These are phyloP conservation scores for Dipodomys ordii DNA, from an alignment of 2,113 vertebrate species.

Conservation along the genomic window DNA sequence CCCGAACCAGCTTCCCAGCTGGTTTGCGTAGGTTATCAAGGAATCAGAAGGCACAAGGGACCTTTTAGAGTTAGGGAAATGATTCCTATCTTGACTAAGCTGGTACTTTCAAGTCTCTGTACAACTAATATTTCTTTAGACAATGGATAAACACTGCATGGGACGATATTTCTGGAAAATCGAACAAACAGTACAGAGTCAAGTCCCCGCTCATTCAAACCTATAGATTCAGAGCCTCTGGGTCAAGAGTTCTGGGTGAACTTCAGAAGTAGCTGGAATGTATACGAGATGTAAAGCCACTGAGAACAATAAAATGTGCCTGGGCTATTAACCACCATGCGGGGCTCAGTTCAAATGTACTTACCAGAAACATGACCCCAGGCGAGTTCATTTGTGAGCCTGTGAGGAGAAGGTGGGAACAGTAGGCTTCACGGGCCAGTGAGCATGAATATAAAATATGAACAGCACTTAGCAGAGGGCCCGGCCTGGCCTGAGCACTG, in stretches of 20 bases:
- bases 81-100: background rate
- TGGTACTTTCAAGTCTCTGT: background rate
- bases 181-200: background rate
- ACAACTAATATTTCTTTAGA: conserved; percentile 10
- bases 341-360: background rate
- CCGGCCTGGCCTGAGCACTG: background rate
- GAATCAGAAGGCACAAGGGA: conserved; percentile 7
- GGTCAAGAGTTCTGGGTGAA: background rate
- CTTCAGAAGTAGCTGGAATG: background rate
- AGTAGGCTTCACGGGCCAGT: background rate
- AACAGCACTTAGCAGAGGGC: background rate
- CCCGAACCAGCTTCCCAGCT: background rate
- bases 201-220: background rate
- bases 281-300: background rate
- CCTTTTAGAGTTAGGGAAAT: background rate
- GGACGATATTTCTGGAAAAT: conserved; percentile 12
- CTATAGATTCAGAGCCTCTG: background rate
- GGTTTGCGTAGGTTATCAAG: background rate
- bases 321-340: background rate
- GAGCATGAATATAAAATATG: background rate
- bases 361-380: conserved; percentile 4
- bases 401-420: background rate
- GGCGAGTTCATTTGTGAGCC: background rate
- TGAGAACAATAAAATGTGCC: conserved; percentile 11
- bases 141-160: conserved; percentile 15